These are phyloP conservation scores for Bombus waltoni DNA, from an alignment of 1,140 invertebrate species.

Conservation along the genomic window DNA sequence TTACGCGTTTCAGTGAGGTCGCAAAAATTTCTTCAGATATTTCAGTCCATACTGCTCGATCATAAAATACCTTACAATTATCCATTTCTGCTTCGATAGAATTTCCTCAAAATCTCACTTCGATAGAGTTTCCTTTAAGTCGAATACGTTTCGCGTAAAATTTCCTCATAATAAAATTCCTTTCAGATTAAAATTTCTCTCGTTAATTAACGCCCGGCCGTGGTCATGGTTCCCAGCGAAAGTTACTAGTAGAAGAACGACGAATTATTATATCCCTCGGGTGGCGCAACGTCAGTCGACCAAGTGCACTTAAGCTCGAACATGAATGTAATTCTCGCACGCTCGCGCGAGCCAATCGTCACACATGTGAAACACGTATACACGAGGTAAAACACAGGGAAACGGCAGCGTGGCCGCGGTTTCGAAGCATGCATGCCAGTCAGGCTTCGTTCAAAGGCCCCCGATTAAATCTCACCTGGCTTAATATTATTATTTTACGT, in stretches of 20 bases:
- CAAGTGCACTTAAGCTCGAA: slow-evolving; percentile 30
- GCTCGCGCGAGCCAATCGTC: not conserved
- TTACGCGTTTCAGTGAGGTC: not conserved
- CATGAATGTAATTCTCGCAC: slow-evolving; percentile 30
- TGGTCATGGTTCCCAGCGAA: not conserved
- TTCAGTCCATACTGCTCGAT: not conserved
- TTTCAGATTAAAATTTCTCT: not conserved
- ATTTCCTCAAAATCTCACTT: too few species aligned
- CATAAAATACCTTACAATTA: not conserved
- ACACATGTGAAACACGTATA: not conserved
- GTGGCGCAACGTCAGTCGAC: slow-evolving; percentile 32
- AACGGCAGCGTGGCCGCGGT: slow-evolving; percentile 21
- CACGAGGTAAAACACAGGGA: slow-evolving; percentile 1
- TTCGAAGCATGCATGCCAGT: slow-evolving; percentile 63
- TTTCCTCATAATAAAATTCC: not conserved
- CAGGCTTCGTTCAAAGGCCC: slow-evolving; percentile 66
- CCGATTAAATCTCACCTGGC: slow-evolving; percentile 71
- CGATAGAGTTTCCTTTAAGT: not conserved
- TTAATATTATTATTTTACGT: slow-evolving; percentile 74
- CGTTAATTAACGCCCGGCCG: not conserved
- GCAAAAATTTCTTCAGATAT: not conserved
- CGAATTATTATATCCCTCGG: not conserved
- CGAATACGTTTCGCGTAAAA: not conserved
- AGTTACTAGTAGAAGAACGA: not conserved
- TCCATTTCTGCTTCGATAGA: not conserved